phyloP scores from a whole-genome alignment of 2,888 invertebrate genomes.

The Amiota minor region DNA sequence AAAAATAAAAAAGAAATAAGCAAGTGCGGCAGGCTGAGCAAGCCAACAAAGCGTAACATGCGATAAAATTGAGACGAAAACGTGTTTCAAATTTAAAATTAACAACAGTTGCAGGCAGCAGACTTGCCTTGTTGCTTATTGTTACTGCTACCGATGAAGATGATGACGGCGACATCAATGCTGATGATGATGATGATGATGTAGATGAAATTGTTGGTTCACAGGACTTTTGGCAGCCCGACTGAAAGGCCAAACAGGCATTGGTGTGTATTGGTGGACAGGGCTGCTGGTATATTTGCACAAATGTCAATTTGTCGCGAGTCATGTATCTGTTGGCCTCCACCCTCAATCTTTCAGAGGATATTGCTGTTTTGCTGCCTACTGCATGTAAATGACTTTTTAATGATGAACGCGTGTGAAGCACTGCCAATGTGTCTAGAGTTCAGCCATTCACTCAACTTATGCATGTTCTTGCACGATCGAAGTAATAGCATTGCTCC shows the following conservation, averaged over 20 bases:
- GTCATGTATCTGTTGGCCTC: not conserved
- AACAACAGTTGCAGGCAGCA: slow-evolving; percentile 47
- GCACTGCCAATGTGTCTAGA: slow-evolving; percentile 5
- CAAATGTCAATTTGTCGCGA: slow-evolving; percentile 48
- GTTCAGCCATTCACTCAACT: no score
- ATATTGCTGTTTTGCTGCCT: slow-evolving; percentile 32
- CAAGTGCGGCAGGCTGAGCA: not conserved
- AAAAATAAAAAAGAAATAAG: slow-evolving; percentile 53
- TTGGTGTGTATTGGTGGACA: not conserved
- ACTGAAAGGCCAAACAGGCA: slow-evolving; percentile 30
- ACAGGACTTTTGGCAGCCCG: slow-evolving; percentile 31
- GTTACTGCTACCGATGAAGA: not conserved
- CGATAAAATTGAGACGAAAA: slow-evolving; percentile 71
- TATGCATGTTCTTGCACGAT: no score
- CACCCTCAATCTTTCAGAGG: not conserved
- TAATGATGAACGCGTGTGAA: slow-evolving; percentile 53
- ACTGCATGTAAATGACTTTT: slow-evolving; percentile 67
- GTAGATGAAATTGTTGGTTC: slow-evolving; percentile 23
- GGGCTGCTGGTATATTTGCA: slow-evolving; percentile 36
- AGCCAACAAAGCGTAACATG: slow-evolving; percentile 70
- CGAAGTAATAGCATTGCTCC: no score
- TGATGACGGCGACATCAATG: no score
- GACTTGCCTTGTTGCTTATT: slow-evolving; percentile 15
- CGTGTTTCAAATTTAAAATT: slow-evolving; percentile 71
- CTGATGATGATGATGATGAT: not conserved